These are phyloP conservation scores for Gymnoscopelus braueri DNA, from an alignment of 2,797 vertebrate species.

Conservation along the genomic window DNA sequence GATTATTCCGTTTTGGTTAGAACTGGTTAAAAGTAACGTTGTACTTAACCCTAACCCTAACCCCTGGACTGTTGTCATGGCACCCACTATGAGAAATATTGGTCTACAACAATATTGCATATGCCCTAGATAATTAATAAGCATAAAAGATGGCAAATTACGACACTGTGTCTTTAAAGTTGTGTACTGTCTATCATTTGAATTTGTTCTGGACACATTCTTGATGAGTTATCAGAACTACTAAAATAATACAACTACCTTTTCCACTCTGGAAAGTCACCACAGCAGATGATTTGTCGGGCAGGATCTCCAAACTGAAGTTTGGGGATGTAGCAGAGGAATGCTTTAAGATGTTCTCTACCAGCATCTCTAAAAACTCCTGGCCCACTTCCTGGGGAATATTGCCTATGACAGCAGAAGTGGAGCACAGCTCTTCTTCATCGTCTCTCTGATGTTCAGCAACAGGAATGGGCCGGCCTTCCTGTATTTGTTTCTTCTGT, in stretches of 20 bases:
- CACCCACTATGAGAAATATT: too few relatives aligned
- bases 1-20: too few relatives aligned
- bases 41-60: too few relatives aligned
- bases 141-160: too few relatives aligned
- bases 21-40: too few relatives aligned
- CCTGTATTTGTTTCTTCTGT: background rate
- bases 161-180: too few relatives aligned
- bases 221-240: background rate
- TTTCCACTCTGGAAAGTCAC: slow-evolving; percentile 71
- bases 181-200: too few relatives aligned
- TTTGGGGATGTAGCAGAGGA: slow-evolving; percentile 4
- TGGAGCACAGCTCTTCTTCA: slow-evolving; percentile 39
- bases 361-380: slow-evolving; percentile 75
- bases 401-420: slow-evolving; percentile 67
- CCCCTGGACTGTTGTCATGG: too few relatives aligned
- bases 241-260: slow-evolving; percentile 56
- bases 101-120: too few relatives aligned
- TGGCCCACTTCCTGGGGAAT: slow-evolving; percentile 16
- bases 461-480: background rate
- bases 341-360: slow-evolving; percentile 71
- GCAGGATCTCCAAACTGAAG: slow-evolving; percentile 65
- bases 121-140: too few relatives aligned
- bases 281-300: slow-evolving; percentile 62
- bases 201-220: too few relatives aligned
- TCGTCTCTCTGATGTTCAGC: slow-evolving; percentile 13